These are phyloP conservation scores for Archips crataeganus DNA, from an alignment of 2,888 invertebrate genomes.

Conservation along the genomic window DNA sequence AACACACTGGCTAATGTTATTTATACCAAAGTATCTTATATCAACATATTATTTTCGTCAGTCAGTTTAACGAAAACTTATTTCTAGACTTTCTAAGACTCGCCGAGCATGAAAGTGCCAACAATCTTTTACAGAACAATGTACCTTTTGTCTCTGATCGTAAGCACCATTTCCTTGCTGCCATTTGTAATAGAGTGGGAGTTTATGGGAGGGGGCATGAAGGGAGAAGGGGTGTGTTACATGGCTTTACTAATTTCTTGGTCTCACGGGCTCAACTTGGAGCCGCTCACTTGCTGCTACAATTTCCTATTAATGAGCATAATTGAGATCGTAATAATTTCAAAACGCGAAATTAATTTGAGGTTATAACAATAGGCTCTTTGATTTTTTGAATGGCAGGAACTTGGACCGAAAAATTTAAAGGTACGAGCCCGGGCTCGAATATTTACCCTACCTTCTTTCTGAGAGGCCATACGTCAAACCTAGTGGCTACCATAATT, in stretches of 20 bases:
- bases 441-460: too few species aligned
- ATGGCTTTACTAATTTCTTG: conserved; percentile 72
- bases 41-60: not conserved
- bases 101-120: conserved; percentile 40
- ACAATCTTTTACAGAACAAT: conserved; percentile 42
- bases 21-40: not conserved
- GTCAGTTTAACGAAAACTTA: not conserved
- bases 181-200: conserved; percentile 43
- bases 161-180: conserved; percentile 45
- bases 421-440: too few species aligned
- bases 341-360: not conserved
- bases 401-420: too few species aligned
- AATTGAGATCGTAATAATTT: conserved; percentile 7
- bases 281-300: conserved; percentile 59
- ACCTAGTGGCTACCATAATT: too few species aligned
- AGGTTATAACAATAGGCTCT: not conserved
- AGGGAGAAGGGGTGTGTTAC: conserved; percentile 52
- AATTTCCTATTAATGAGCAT: conserved; percentile 60
- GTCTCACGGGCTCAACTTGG: conserved; percentile 66
- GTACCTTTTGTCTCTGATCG: conserved; percentile 39
- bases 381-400: too few species aligned
- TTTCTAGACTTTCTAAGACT: not conserved
- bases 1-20: not conserved
- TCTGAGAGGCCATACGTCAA: too few species aligned
- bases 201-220: conserved; percentile 31